phyloP scores from a whole-genome alignment of 2,888 invertebrate species.

The Synergus umbraculus region DNA sequence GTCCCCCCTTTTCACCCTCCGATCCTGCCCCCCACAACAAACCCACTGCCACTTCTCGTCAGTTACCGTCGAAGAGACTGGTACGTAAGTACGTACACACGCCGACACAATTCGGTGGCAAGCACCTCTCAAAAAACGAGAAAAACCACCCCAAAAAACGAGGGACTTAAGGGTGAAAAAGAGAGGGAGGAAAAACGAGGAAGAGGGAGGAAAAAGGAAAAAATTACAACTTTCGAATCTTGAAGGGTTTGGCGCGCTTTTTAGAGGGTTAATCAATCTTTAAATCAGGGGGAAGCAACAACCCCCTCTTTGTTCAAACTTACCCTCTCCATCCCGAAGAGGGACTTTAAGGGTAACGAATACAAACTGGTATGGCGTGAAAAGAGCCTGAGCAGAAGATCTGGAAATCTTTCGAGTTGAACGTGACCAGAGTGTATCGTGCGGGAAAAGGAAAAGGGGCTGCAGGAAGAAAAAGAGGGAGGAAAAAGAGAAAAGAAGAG shows the following conservation, averaged over 20 bases:
- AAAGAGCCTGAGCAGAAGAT: background rate
- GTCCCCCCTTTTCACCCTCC: conserved; percentile 51
- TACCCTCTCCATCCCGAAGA: background rate
- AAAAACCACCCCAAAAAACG: background rate
- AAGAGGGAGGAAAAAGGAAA: conserved; percentile 47
- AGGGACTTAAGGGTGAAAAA: background rate
- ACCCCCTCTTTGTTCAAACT: background rate
- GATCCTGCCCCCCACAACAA: conserved; percentile 56
- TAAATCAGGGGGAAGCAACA: background rate
- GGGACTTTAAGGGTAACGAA: background rate
- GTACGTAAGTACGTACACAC: conserved; percentile 46
- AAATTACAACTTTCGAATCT: background rate
- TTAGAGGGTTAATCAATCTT: background rate
- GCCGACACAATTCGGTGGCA: conserved; percentile 45
- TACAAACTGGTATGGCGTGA: background rate
- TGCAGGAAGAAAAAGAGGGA: conserved; percentile 45
- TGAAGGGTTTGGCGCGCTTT: background rate
- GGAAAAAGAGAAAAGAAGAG: conserved; percentile 42
- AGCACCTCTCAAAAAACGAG: conserved; percentile 2
- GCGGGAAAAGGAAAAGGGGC: conserved; percentile 43
- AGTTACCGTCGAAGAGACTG: conserved; percentile 64
- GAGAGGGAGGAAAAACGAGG: conserved; percentile 46
- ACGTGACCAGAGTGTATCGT: conserved; percentile 10
- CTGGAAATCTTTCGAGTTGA: conserved; percentile 50
- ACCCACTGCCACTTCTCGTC: conserved; percentile 64